phyloP scores from a whole-genome alignment of 2,113 vertebrate species.

The Tupaia tana region DNA sequence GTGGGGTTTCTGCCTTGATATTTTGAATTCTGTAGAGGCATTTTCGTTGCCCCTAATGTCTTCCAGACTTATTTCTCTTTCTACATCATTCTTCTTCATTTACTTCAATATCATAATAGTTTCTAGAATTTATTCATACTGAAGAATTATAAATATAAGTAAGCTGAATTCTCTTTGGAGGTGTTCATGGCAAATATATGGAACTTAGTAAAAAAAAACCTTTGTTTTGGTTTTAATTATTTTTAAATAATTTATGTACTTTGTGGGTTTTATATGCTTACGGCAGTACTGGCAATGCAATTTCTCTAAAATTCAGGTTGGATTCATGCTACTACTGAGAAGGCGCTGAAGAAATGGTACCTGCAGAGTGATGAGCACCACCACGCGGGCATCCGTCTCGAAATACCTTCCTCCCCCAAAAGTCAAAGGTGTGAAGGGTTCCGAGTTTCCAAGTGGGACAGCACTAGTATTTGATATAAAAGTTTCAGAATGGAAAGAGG shows the following conservation, averaged over 20 bases:
- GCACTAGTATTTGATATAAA: neutral
- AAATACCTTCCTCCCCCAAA: neutral
- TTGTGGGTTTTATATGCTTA: neutral
- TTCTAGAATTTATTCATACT: neutral
- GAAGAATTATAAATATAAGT: neutral
- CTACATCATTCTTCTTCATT: neutral
- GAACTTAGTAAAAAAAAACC: neutral
- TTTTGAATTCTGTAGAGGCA: neutral
- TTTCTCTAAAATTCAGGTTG: neutral
- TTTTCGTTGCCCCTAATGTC: neutral
- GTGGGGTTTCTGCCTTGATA: neutral
- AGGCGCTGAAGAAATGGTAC: neutral
- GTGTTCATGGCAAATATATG: neutral
- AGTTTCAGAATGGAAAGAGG: neutral
- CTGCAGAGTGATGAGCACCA: neutral
- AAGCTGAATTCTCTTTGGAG: neutral
- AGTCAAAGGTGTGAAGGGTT: too few species aligned
- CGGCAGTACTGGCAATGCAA: fast-evolving
- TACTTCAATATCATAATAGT: neutral
- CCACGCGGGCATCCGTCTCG: neutral
- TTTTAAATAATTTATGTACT: neutral
- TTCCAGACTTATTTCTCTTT: neutral
- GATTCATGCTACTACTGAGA: neutral
- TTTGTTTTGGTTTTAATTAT: neutral
- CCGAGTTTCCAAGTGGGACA: too few species aligned